phyloP scores from a whole-genome alignment of 2,113 vertebrate genomes.

The Candoia aspera region DNA sequence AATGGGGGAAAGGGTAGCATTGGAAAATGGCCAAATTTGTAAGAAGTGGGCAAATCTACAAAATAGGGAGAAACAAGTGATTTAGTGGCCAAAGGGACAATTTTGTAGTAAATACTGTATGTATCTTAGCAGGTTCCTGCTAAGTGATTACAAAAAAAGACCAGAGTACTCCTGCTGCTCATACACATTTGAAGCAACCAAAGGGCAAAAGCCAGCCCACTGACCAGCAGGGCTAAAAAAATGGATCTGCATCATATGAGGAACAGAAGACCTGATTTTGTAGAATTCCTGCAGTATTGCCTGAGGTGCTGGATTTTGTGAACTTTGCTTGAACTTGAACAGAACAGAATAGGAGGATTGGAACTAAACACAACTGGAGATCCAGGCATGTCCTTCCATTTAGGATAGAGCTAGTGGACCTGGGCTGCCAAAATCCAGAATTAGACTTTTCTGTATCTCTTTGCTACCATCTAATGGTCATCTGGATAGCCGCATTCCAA shows the following conservation, averaged over 20 bases:
- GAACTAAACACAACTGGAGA: not conserved
- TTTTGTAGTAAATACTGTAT: constrained; percentile 34
- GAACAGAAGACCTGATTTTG: constrained; percentile 4
- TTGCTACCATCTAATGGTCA: not conserved
- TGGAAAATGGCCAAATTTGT: not conserved
- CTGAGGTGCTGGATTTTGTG: not conserved
- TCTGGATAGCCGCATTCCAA: not conserved
- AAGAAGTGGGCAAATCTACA: constrained; percentile 14
- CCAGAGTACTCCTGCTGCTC: not conserved
- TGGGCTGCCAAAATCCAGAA: not conserved
- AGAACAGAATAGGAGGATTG: not conserved
- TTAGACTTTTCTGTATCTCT: not conserved
- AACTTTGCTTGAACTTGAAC: not conserved
- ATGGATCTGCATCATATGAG: constrained; percentile 3
- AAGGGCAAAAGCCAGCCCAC: not conserved
- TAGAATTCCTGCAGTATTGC: constrained; percentile 11
- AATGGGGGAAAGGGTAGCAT: constrained; percentile 3
- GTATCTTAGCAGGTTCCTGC: not conserved
- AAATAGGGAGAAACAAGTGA: constrained; percentile 16
- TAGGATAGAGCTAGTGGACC: not conserved
- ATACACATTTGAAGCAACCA: not conserved
- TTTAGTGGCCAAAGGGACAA: constrained; percentile 30
- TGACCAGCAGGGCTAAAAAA: not conserved
- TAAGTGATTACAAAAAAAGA: not conserved
- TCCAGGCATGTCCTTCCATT: not conserved